Base-by-base conservation (phyloP, 2,113 vertebrate species). In the Dromas ardeola region DNA sequence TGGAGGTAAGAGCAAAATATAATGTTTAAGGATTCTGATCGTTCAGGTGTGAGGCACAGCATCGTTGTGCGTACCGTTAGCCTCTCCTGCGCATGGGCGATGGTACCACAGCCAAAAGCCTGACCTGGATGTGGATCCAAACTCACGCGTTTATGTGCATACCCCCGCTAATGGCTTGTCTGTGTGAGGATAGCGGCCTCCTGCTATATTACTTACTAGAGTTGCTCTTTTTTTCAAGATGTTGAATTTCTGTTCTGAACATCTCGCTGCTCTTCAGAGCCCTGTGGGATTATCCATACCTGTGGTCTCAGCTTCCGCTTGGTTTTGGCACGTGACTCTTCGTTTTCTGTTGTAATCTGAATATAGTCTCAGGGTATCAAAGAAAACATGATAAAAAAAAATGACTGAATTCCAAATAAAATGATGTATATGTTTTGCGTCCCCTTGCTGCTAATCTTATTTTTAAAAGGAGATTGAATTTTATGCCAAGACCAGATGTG, bases 121-220 rank as follows among this genome's bases (percentile, higher is more conserved):
- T 58, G 40, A 6, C 40, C 34, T 59, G 38, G 15, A 3, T 49
- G 19, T 21, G 63, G 38, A 16, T 50, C 30, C 25, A 22, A 30
- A 5, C 25, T 72, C 43, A 1, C 27, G 5, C 0, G 0, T 15
- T 2, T 4, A 2, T 6, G 29, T 32, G 9, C 17, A 2, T 38
- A 2, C 14, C 30, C 4, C 23, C 12, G 59, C 10, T 55, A 18
- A 58, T 0, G 23, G 38, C 14, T 52, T 8, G 1, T 8, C 26
- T 63, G 17, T 40, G 40, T 43, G 22, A 40, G 3, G 13, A 29
- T 3, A n/a, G 36, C n/a, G n/a, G 23, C 2, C 25, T 40, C 4
- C 7, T 29, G 11, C 30, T 53, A 1, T 26, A 0, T 14, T 13
- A 13, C 9, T 77, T 25, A 4, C 10, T 30, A 13, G 23, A 80